Evolutionary conservation across 2,113 vertebrate species (phyloP).

Genomic region (Epinephelus lanceolatus): DNA sequence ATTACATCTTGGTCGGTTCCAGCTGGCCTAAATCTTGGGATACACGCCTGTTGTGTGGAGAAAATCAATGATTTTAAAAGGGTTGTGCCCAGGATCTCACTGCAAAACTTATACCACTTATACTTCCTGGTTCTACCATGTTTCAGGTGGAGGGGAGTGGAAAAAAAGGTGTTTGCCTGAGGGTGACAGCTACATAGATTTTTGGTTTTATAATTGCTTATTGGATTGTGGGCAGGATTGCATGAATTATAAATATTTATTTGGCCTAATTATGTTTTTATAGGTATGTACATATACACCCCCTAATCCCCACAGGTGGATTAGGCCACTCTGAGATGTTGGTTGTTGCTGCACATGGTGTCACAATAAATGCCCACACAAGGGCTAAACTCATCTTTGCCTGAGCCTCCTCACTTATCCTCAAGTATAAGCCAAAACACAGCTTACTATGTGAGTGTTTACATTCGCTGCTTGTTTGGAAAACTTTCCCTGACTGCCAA

Average conservation of each 20-base stretch:
- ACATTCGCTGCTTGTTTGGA: neutral
- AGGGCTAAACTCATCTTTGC: neutral
- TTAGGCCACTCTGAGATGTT: neutral
- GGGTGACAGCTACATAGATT: neutral
- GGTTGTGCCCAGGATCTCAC: neutral
- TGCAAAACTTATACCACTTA: too few relatives aligned
- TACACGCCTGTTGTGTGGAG: too few relatives aligned
- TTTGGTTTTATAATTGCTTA: neutral
- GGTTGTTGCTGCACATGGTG: neutral
- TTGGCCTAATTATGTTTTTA: neutral
- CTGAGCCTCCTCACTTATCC: neutral
- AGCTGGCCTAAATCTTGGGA: neutral
- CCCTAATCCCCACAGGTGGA: neutral
- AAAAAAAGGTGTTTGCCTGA: neutral
- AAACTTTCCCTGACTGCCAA: too few relatives aligned
- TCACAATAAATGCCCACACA: constrained; percentile 4
- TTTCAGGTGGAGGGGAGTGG: neutral
- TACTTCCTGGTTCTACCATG: constrained; percentile 20
- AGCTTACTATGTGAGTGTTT: neutral
- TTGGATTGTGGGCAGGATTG: neutral
- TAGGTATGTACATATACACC: neutral
- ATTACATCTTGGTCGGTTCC: too few relatives aligned
- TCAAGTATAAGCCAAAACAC: neutral
- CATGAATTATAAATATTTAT: neutral
- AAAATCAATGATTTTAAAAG: too few relatives aligned